These are phyloP conservation scores for Ctenopoma multispine DNA, from an alignment of 2,797 vertebrate genomes.

Conservation along the genomic window DNA sequence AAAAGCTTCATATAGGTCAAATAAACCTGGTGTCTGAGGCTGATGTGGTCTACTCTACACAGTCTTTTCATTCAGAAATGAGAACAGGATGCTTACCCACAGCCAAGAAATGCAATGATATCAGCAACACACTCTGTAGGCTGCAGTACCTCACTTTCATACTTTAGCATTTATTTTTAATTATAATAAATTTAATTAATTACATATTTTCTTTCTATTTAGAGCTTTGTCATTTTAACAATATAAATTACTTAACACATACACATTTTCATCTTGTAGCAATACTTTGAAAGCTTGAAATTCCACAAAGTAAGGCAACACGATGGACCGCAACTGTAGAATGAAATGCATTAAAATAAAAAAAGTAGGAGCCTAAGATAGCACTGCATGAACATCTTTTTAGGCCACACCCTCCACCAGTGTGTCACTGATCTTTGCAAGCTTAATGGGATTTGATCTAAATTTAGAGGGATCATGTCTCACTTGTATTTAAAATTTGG, in stretches of 20 bases:
- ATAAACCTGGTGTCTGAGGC: slow-evolving; percentile 48
- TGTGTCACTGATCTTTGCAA: slow-evolving; percentile 71
- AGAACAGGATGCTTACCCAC: background rate
- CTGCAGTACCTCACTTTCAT: background rate
- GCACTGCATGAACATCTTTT: slow-evolving; percentile 40
- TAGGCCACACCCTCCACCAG: slow-evolving; percentile 61
- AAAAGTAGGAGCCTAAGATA: slow-evolving; percentile 34
- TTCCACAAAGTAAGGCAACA: no score
- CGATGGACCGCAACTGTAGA: slow-evolving; percentile 10
- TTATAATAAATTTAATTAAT: no score
- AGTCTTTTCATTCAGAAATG: slow-evolving; percentile 30
- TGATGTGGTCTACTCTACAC: slow-evolving; percentile 36
- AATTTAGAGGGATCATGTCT: slow-evolving; percentile 80
- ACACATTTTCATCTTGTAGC: background rate
- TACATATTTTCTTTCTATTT: background rate
- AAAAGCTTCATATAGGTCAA: slow-evolving; percentile 74
- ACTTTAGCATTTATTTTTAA: background rate
- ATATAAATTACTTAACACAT: no score
- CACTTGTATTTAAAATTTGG: slow-evolving; percentile 73
- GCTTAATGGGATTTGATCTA: slow-evolving; percentile 84
- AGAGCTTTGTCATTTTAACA: background rate
- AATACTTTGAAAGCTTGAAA: background rate
- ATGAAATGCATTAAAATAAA: slow-evolving; percentile 19
- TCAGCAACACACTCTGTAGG: background rate
- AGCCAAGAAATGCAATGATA: slow-evolving; percentile 7